Conservation (phyloP, 2,797 vertebrate genomes). For the Syngnathus acus region DNA sequence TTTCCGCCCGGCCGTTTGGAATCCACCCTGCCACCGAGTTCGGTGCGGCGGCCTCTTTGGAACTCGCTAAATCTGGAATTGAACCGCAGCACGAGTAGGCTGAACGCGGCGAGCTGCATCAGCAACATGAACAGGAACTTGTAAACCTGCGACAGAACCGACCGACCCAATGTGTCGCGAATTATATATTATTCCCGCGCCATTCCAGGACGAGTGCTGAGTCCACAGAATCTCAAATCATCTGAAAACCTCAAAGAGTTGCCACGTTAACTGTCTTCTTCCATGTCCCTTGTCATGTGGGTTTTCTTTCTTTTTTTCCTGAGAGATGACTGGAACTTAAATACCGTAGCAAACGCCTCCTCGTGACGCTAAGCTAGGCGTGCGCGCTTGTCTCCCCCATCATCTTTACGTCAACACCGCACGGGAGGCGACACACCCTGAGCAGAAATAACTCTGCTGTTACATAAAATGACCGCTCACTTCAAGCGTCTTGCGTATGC, state of each 20-base stretch:
- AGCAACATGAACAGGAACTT: too few species aligned
- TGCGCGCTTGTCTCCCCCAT: constrained; percentile 11
- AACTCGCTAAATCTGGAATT: not conserved
- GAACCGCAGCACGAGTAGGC: too few species aligned
- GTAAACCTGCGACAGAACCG: too few species aligned
- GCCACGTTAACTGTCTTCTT: constrained; percentile 17
- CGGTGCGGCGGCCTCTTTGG: too few species aligned
- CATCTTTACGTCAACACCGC: constrained; percentile 12
- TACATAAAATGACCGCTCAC: constrained; percentile 35
- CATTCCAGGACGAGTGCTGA: not conserved
- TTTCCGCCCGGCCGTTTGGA: not conserved
- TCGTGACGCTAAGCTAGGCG: constrained; percentile 2
- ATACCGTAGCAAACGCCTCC: constrained; percentile 20
- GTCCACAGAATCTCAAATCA: not conserved
- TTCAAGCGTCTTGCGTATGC: constrained; percentile 18
- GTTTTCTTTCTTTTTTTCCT: constrained; percentile 2
- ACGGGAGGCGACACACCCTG: constrained; percentile 41
- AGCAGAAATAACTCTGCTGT: constrained; percentile 52
- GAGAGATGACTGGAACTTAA: constrained; percentile 18
- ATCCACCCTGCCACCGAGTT: not conserved
- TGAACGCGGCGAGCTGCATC: too few species aligned
- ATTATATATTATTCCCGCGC: not conserved
- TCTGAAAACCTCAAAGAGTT: constrained; percentile 22
- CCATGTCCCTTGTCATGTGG: constrained; percentile 11
- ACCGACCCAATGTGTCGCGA: not conserved